These are phyloP conservation scores for Anodontia alba DNA, from an alignment of 2,888 invertebrate genomes.

Conservation along the genomic window DNA sequence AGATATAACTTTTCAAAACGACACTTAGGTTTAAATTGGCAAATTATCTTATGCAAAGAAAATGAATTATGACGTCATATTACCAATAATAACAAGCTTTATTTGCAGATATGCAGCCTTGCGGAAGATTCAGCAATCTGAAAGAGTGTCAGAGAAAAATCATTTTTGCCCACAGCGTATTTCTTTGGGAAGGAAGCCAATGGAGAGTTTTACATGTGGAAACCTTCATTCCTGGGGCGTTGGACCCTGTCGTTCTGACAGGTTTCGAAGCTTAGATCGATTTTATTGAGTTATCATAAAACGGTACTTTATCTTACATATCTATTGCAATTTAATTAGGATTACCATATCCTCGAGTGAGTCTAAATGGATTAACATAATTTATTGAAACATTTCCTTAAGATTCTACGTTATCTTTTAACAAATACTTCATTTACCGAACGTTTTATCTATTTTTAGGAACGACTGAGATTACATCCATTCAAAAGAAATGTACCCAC, in stretches of 20 bases:
- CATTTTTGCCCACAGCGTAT: conserved; percentile 2
- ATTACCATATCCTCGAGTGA: neutral
- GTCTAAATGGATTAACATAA: neutral
- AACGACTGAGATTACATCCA: neutral
- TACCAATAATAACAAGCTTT: conserved; percentile 25
- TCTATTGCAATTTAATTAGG: neutral
- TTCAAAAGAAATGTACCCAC: neutral
- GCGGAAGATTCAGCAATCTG: conserved; percentile 7
- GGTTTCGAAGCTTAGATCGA: neutral
- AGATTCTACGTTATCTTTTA: neutral
- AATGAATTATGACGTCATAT: conserved; percentile 29
- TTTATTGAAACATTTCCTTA: neutral
- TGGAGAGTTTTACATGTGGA: neutral
- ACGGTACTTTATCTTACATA: neutral
- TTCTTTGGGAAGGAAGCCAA: conserved; percentile 6
- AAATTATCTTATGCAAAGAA: conserved; percentile 17
- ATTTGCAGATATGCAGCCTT: conserved; percentile 6
- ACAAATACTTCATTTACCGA: neutral
- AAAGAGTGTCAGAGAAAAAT: neutral
- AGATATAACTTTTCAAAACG: conserved; percentile 11
- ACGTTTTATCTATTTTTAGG: neutral
- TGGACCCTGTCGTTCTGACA: neutral
- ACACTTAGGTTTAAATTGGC: conserved; percentile 14
- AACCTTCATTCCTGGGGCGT: neutral
- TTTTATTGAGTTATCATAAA: neutral